These are phyloP conservation scores for Myotis planiceps DNA, from an alignment of 2,797 vertebrate species.

Conservation along the genomic window DNA sequence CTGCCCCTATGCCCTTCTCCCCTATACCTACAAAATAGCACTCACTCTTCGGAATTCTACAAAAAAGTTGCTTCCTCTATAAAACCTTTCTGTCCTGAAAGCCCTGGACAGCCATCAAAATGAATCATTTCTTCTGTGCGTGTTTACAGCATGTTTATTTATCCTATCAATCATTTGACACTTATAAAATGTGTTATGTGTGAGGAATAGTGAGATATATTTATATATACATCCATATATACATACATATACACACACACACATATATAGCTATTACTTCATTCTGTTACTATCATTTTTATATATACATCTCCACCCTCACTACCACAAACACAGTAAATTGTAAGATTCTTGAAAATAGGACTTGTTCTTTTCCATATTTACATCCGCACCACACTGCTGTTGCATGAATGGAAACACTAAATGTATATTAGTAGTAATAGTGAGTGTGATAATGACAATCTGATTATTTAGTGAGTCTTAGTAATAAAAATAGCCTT, in stretches of 20 bases:
- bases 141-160: constrained; percentile 48
- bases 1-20: not conserved
- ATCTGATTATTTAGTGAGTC: constrained; percentile 36
- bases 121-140: constrained; percentile 25
- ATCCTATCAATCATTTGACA: constrained; percentile 49
- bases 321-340: constrained; percentile 28
- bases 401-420: not conserved
- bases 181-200: not conserved
- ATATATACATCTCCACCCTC: constrained; percentile 24
- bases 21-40: not conserved
- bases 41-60: not conserved
- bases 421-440: not conserved
- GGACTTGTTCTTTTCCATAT: constrained; percentile 1
- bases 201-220: not conserved
- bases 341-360: constrained; percentile 26
- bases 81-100: constrained; percentile 43
- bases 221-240: not conserved
- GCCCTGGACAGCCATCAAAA: not conserved
- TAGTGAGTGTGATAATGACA: not conserved
- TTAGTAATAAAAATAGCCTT: constrained; percentile 15
- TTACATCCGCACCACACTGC: not conserved
- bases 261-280: not conserved
- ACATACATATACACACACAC: not conserved
- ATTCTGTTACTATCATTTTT: constrained; percentile 48
- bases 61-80: not conserved